A percentile compares a stretch with the other conserved stretches of the same genome.
phyloP scores from a whole-genome alignment of 2,113 vertebrate genomes.

The Rhinichthys klamathensis region DNA sequence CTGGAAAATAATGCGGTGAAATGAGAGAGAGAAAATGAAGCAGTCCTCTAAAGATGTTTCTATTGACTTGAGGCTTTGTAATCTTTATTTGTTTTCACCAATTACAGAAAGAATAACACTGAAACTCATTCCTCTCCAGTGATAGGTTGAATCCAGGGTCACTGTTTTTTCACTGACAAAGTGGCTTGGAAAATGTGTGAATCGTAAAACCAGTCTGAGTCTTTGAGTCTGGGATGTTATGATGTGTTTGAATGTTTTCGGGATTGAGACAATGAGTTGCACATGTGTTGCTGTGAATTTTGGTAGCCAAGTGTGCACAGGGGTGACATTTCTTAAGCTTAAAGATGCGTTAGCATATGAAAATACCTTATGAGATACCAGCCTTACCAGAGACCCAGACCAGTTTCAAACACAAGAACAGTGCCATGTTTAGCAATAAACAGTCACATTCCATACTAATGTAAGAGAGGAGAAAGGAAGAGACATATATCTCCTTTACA shows the following conservation, averaged over 20 bases:
- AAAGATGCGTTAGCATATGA: background rate
- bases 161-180: constrained; percentile 18
- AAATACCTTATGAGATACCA: constrained; percentile 8
- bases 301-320: constrained; percentile 5
- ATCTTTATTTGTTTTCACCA: constrained; percentile 4
- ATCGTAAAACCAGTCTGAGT: background rate
- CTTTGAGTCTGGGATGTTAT: constrained; percentile 16
- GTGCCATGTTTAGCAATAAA: background rate
- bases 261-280: constrained; percentile 30
- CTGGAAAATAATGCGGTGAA: background rate
- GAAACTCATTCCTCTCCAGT: background rate
- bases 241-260: constrained; percentile 31
- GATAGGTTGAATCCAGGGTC: background rate
- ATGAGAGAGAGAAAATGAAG: background rate
- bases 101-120: constrained; percentile 13
- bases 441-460: constrained; percentile 16
- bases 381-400: no score
- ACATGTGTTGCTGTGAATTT: constrained; percentile 23
- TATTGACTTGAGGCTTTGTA: background rate
- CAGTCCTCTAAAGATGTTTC: background rate
- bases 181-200: background rate
- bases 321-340: constrained; percentile 43
- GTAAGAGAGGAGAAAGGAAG: constrained; percentile 1
- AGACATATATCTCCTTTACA: constrained; percentile 16
- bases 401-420: constrained; percentile 14